Percentiles rank a stretch among this genome's conserved stretches.
phyloP scores from a whole-genome alignment of 2,113 vertebrate genomes.

The human (Homo sapiens) region GRCh38 chr2:66408501-66409000 shows the following conservation, averaged over 20 bases:
- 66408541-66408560: too few relatives aligned
- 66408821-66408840: not conserved
- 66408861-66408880: not conserved
- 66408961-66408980: not conserved
- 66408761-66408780: not conserved
- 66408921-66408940: not conserved
- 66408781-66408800: not conserved
- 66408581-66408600: too few relatives aligned
- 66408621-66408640: too few relatives aligned
- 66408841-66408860: not conserved
- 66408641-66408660: too few relatives aligned
- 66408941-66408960: not conserved
- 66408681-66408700: too few relatives aligned
- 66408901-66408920: not conserved
- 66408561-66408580: too few relatives aligned
- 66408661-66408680: too few relatives aligned
- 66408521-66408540: too few relatives aligned
- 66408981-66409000: not conserved
- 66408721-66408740: too few relatives aligned
- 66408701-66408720: too few relatives aligned
- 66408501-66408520: too few relatives aligned
- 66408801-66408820: not conserved
- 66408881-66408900: not conserved
- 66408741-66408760: not conserved
- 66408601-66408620: too few relatives aligned